Base-by-base conservation (phyloP, 2,888 invertebrate genomes). In the Cheilosia impressa region DNA sequence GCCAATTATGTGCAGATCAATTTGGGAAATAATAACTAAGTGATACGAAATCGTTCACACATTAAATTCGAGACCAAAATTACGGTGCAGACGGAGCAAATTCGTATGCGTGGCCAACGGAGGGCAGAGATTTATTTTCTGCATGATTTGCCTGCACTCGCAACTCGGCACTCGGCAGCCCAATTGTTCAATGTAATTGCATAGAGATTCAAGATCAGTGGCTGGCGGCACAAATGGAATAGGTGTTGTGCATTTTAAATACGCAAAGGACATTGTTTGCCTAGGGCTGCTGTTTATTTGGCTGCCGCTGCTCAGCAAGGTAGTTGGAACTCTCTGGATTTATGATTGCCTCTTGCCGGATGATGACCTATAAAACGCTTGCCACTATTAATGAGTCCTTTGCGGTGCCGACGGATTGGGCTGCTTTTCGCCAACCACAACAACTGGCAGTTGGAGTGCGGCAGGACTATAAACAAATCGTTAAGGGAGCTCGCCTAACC, bases 1-100 rank as follows among this genome's bases (percentile, higher is more conserved):
- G 88, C 88, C 88, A 90, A 89, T 89, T 89, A 89, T 88, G 88
- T 88, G 88, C 87, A 88, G 89, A 89, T 89, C 88, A 88, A 87
- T 89, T 89, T 89, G 84, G 85, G 72, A 57, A 80, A 84, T 84
- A 84, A 84, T 84, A 80, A 80, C 84, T 75, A 80, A 84, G 80
- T 84, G 80, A 80, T 84, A 80, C 80, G 71, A 84, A 84, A 80
- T 65, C 80, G 84, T 84, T 84, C 84, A 84, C 80, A 84, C 84
- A 84, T 84, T 84, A 75, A 80, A 76, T 75, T 65, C 34, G 38
- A 71, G 43, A 58, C 52, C 15, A 65, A 71, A 73, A 9, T 73
- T 60, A 68, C 34, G 60, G 60, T 17, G 47, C 45, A 75, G 47
- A 57, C 10, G 57, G 53, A 81, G 50, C 65, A 58, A 69, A 50